Evolutionary conservation across 2,797 vertebrate genomes (phyloP), one percentile per base, ranked within the genome.

Genomic region (Siniperca obscura): DNA sequence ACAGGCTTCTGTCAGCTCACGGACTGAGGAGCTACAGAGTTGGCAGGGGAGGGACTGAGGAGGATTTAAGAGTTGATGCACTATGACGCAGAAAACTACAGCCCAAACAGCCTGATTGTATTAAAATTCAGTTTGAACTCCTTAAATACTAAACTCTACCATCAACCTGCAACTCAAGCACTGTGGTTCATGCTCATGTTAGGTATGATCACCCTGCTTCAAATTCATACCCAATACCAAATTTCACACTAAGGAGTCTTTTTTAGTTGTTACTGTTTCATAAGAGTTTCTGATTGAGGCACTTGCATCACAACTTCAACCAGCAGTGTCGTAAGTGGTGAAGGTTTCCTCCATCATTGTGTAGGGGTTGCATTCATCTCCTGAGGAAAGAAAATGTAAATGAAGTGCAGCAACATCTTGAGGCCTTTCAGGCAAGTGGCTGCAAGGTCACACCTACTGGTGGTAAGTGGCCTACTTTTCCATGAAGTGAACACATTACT

Each of bases 401-500:
- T 76, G 7, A 78, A 46, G 66, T 64, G 36, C 64, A 74, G 22
- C 46, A 68, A 59, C 52, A 68, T 73, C 74, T 61, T 56, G n/a
- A 72, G 44, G 52, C 42, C 64, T 62, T 71, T 52, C 68, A 76
- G 85, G 22, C 55, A 69, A 79, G 77, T 53, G 42, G 56, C 48
- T 72, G 38, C 84, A 82, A 87, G 55, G 83, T 85, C 81, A 75
- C 53, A 87, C 25, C 77, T 73, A 8, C 76, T 60, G 73, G 50
- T 68, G 70, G 42, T 78, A 72, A 85, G 52, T 67, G 70, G 59
- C 22, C 34, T 60, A 13, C 74, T 77, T 84, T 80, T 80, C 59
- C 61, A 75, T 76, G 42, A 86, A 69, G 56, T 70, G 59, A 87
- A 61, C 55, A 62, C 44, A 68, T 70, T 34, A 71, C 69, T 78